Evolutionary conservation across 2,888 invertebrate species (phyloP).

Genomic region (Cryptocephalus primarius): DNA sequence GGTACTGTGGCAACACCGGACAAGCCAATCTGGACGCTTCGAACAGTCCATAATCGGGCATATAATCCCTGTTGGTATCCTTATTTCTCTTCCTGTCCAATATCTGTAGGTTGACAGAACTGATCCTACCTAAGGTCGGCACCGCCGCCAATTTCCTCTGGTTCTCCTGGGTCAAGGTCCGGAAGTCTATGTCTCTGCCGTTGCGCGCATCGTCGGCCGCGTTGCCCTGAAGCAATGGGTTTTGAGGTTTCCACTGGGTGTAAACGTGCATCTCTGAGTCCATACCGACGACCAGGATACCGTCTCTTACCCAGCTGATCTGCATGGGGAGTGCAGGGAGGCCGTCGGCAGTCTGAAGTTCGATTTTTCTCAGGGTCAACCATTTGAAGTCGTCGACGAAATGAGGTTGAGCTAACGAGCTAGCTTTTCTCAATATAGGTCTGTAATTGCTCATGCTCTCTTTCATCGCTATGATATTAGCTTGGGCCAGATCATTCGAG

Average conservation of each 20-base stretch:
- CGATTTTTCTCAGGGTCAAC: conserved; percentile 90
- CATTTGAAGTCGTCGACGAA: conserved; percentile 90
- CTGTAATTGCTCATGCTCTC: conserved; percentile 75
- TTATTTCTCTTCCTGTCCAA: conserved; percentile 55
- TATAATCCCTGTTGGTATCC: conserved; percentile 55
- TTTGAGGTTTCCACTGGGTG: conserved; percentile 89
- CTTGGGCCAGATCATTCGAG: conserved; percentile 88
- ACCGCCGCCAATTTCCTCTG: conserved; percentile 44
- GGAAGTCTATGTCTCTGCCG: conserved; percentile 57
- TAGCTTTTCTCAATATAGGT: conserved; percentile 80
- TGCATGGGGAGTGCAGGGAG: conserved; percentile 96
- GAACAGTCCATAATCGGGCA: conserved; percentile 91
- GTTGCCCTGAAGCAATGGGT: conserved; percentile 18
- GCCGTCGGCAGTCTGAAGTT: conserved; percentile 88
- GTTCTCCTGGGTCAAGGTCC: conserved; percentile 55
- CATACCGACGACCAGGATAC: conserved; percentile 97
- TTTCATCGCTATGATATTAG: conserved; percentile 64
- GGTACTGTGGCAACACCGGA: conserved; percentile 96
- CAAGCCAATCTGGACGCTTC: conserved; percentile 96
- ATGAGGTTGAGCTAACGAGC: conserved; percentile 79
- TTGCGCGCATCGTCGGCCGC: conserved; percentile 47
- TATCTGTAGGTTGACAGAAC: conserved; percentile 73
- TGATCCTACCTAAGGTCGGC: conserved; percentile 70
- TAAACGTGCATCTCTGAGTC: conserved; percentile 99
- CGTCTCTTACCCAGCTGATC: conserved; percentile 95